A percentile compares a stretch with the other conserved stretches of the same genome.
phyloP scores from a whole-genome alignment of 1,140 invertebrate genomes.

The Geopemphigus sp. region DNA sequence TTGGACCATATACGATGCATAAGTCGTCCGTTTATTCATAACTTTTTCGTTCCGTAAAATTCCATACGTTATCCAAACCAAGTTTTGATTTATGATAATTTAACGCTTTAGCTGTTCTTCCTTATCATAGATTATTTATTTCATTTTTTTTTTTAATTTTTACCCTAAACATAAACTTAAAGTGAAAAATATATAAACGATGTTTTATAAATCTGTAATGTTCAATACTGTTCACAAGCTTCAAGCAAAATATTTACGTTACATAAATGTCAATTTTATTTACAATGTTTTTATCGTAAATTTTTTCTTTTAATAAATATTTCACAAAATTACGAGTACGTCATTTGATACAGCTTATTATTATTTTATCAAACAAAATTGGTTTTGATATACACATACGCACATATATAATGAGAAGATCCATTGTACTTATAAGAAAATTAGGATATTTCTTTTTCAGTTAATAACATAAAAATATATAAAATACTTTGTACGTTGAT shows the following conservation, averaged over 20 bases:
- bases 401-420: background rate
- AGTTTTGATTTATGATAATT: constrained; percentile 24
- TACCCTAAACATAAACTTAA: background rate
- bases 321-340: no score
- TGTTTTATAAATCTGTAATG: background rate
- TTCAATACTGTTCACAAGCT: background rate
- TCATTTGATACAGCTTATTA: no score
- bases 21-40: constrained; percentile 21
- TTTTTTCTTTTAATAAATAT: no score
- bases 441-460: background rate
- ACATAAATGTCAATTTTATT: background rate
- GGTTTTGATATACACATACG: background rate
- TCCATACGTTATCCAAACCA: background rate
- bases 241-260: background rate
- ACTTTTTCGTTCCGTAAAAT: constrained; percentile 5
- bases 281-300: no score
- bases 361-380: no score
- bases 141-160: background rate
- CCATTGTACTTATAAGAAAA: background rate
- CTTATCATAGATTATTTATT: background rate
- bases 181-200: background rate
- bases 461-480: background rate
- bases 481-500: background rate
- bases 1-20: background rate
- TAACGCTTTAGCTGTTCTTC: background rate